Evolutionary conservation across 2,888 invertebrate genomes (phyloP).

Genomic region (Chromoteleia sp.): DNA sequence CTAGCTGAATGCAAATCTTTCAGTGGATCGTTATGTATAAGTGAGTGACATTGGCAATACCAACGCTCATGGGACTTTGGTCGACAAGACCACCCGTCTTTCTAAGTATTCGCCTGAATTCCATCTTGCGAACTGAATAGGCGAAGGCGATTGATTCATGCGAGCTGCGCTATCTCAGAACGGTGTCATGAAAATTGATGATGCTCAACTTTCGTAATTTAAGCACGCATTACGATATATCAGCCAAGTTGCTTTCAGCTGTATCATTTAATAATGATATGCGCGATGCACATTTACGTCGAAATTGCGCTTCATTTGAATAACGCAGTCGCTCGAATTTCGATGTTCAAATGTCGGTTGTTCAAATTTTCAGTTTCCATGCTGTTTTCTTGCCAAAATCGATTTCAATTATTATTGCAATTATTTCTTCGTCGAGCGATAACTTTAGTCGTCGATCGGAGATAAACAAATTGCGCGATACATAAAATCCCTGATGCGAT

Average conservation of each 20-base stretch:
- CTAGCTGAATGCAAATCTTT: slow-evolving; percentile 71
- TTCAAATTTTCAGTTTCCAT: neutral
- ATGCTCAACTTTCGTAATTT: slow-evolving; percentile 66
- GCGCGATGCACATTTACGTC: slow-evolving; percentile 32
- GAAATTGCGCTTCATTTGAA: slow-evolving; percentile 46
- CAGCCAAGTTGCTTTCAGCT: slow-evolving; percentile 45
- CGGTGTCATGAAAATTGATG: slow-evolving; percentile 70
- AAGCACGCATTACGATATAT: slow-evolving; percentile 61
- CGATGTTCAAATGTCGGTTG: neutral
- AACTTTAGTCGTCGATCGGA: no score
- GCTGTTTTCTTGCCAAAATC: neutral
- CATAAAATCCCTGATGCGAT: no score
- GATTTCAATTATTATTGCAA: no score
- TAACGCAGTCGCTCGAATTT: slow-evolving; percentile 39
- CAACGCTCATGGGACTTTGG: slow-evolving; percentile 69
- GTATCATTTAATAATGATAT: slow-evolving; percentile 60
- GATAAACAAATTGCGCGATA: no score
- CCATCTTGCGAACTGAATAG: slow-evolving; percentile 70
- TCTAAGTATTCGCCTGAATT: slow-evolving; percentile 70
- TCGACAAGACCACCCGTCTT: slow-evolving; percentile 71
- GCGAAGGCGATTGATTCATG: slow-evolving; percentile 71
- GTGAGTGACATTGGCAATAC: slow-evolving; percentile 72
- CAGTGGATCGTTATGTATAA: slow-evolving; percentile 71
- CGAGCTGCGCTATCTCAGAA: slow-evolving; percentile 59
- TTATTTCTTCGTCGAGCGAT: no score